phyloP scores from a whole-genome alignment of 2,888 invertebrate genomes.

The Orgyia antiqua region DNA sequence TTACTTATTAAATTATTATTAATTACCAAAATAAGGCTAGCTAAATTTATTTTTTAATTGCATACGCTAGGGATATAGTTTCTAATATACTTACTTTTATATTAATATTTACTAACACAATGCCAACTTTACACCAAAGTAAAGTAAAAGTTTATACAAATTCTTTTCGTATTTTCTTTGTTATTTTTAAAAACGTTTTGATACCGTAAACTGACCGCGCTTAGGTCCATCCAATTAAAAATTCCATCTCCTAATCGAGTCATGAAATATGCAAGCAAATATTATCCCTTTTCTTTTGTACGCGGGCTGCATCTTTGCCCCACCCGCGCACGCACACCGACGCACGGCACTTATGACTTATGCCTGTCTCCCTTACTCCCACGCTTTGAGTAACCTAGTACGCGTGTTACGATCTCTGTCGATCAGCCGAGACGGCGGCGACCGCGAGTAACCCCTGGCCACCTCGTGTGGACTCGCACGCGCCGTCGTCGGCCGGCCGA shows the following conservation, averaged over 20 bases:
- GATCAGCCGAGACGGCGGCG: conserved; percentile 65
- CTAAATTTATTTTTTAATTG: too few relatives aligned
- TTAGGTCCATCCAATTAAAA: conserved; percentile 74
- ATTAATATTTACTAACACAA: too few relatives aligned
- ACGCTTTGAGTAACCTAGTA: conserved; percentile 34
- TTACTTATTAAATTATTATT: too few relatives aligned
- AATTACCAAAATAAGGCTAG: too few relatives aligned
- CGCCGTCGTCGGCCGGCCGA: conserved; percentile 72
- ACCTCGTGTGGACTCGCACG: conserved; percentile 75
- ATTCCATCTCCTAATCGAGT: conserved; percentile 78
- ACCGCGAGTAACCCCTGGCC: conserved; percentile 79
- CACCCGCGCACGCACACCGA: conserved; percentile 77
- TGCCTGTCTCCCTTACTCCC: conserved; percentile 53
- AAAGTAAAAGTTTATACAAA: too few relatives aligned
- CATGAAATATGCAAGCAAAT: conserved; percentile 79
- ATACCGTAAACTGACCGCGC: conserved; percentile 58
- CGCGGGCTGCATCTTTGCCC: conserved; percentile 74
- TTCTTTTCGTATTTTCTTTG: too few relatives aligned
- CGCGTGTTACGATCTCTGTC: conserved; percentile 58
- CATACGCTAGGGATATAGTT: too few relatives aligned
- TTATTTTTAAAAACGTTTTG: too few relatives aligned
- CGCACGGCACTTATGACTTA: conserved; percentile 68
- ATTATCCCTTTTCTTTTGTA: conserved; percentile 78
- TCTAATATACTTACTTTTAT: too few relatives aligned
- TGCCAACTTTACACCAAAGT: too few relatives aligned